Evolutionary conservation across 2,888 invertebrate species (phyloP), one percentile per base, ranked within the genome.

Genomic region (Beris chalybata): DNA sequence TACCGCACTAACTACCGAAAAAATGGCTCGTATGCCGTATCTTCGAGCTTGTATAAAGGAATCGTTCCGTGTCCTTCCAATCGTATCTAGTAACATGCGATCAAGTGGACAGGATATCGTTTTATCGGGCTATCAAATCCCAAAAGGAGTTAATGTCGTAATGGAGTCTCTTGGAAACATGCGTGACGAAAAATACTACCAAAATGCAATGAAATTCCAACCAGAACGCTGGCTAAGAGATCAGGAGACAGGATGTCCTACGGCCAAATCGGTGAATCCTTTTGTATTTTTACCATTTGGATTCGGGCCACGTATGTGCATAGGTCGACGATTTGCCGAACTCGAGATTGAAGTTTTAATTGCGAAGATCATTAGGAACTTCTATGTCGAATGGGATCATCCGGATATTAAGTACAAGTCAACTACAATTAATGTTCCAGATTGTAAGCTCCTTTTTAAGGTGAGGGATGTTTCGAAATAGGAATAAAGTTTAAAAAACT

Each of bases 21-120:
- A 80, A 61, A 75, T 85, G 59, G 76, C 78, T 11, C 76, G 82
- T 64, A 77, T 85, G 65, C 83, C 85, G 0, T 92, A 89, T 73
- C 74, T 92, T n/a, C 86, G 84, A 69, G 90, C 90, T 1, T 90
- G 89, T 74, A 83, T 92, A 50, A 92, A 90, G 75, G 91, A 92
- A 76, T 84, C 87, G 0, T 78, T 90, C 61, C 83, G 91, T 71
- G 67, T 89, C 44, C 82, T 84, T 73, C 87, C 89, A 0, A 83
- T 88, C 0, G 83, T 84, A 0, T 78, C 84, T 4, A 89, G 85
- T 0, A 87, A 85, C 71, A 73, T 83, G 5, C 82, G 88, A 71
- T 76, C 79, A 66, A 79, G 84, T 53, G 78, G 79, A 0, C 82
- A 83, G 58, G 86, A 89, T 71, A 82, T 86, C 43, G 82, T 85